A percentile compares a stretch with the other conserved stretches of the same genome.
Conservation (phyloP, 2,113 vertebrate species). For the Andinoacara biseriatus region DNA sequence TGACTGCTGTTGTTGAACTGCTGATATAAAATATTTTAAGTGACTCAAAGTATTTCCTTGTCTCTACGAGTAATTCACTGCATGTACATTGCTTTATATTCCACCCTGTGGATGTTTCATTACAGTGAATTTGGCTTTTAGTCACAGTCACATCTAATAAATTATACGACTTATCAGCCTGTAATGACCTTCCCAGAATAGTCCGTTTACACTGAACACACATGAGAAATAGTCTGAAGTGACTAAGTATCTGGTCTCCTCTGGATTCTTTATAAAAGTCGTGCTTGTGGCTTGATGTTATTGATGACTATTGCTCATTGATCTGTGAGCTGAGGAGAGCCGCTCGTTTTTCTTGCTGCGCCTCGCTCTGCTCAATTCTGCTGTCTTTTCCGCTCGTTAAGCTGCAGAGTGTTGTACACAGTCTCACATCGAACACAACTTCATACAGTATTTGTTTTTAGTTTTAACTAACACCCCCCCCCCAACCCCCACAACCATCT, state of each 20-base stretch:
- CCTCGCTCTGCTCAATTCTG: not conserved
- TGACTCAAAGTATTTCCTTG: not conserved
- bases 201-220: not conserved
- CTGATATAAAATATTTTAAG: not conserved
- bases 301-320: conserved; percentile 42
- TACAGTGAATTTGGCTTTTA: not conserved
- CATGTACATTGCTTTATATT: not conserved
- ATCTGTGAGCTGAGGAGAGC: conserved; percentile 37
- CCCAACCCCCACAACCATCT: conserved; percentile 23
- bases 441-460: conserved; percentile 7
- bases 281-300: conserved; percentile 13
- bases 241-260: conserved; percentile 1
- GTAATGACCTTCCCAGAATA: conserved; percentile 9
- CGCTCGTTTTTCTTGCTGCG: not conserved
- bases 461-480: conserved; percentile 7
- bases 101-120: not conserved
- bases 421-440: not conserved
- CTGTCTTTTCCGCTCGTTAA: conserved; percentile 33
- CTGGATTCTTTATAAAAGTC: conserved; percentile 18
- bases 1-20: not conserved
- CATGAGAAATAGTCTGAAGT: conserved; percentile 6
- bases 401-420: not conserved
- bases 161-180: conserved; percentile 1
- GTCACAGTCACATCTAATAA: not conserved
- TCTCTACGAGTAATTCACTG: not conserved